Evolutionary conservation across 2,888 invertebrate genomes (phyloP), one percentile per base, ranked within the genome.

Genomic region (Colletes collaris): DNA sequence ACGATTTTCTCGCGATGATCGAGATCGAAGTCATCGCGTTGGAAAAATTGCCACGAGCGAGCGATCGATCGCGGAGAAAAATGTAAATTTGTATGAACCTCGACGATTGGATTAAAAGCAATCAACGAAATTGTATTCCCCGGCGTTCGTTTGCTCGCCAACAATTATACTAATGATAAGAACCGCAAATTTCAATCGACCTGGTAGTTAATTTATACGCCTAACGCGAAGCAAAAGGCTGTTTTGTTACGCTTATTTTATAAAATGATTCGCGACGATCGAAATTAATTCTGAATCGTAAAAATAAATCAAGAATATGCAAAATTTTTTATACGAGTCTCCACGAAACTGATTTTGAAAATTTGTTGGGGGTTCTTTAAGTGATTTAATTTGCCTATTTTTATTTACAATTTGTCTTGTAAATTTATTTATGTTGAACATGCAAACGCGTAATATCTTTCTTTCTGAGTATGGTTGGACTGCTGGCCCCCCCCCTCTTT

Each of bases 71-170:
- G 52, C 49, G 35, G 35, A 58, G 8, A n/a, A 16, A 35, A 49
- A 58, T 52, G 35, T 44, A 58, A 70, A 71, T 59, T 40, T 19
- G 3, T 37, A n/a, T n/a, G 11, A 5, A 11, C 37, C 27, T 62
- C 49, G 5, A 2, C 13, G 6, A 40, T 35, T 0, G 53, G n/a
- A 46, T 67, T 37, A 4, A 60, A 40, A 62, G 8, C n/a, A 27
- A 69, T 49, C 27, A 11, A 4, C 0, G 6, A 46, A 74, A 56
- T 63, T 16, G 27, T 0, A 11, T 49, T 49, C 52, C 52, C 50
- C 6, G 7, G 10, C 13, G n/a, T 64, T 58, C 58, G 52, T 52
- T 60, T 55, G 19, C 7, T 55, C 27, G 3, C 13, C 11, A 5
- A 16, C 6, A 13, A 1, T 16, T n/a, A 13, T 67, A 6, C 8